Evolutionary conservation across 2,113 vertebrate genomes (phyloP).

Genomic region (Climacteris rufus): DNA sequence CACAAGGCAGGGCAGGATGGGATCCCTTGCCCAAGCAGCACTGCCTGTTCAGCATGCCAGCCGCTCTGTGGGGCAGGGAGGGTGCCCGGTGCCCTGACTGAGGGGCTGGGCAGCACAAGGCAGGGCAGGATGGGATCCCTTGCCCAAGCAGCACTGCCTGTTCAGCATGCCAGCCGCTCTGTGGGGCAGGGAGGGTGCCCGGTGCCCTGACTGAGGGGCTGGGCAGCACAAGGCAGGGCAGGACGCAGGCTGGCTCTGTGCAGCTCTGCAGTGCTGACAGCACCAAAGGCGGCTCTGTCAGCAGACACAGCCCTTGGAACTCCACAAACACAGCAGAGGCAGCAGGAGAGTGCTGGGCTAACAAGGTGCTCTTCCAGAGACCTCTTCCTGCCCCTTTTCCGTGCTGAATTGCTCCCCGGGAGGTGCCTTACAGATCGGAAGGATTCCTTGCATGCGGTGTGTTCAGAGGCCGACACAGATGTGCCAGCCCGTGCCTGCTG

Average conservation of each 20-base stretch:
- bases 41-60: neutral
- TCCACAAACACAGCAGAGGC: neutral
- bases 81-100: too few relatives aligned
- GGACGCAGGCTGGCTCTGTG: neutral
- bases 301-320: neutral
- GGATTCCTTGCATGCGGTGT: neutral
- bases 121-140: neutral
- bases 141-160: neutral
- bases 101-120: too few relatives aligned
- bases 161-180: neutral
- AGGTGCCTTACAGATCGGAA: neutral
- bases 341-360: neutral
- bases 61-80: too few relatives aligned
- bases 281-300: neutral
- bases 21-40: neutral
- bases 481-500: neutral
- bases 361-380: neutral
- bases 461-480: neutral
- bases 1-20: neutral
- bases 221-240: too few relatives aligned
- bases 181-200: too few relatives aligned
- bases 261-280: slow-evolving; percentile 50
- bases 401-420: neutral
- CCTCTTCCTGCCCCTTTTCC: neutral
- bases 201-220: too few relatives aligned